Evolutionary conservation across 2,113 vertebrate genomes (phyloP), one percentile per base, ranked within the genome.

Genomic region (Sminthopsis crassicaudata): DNA sequence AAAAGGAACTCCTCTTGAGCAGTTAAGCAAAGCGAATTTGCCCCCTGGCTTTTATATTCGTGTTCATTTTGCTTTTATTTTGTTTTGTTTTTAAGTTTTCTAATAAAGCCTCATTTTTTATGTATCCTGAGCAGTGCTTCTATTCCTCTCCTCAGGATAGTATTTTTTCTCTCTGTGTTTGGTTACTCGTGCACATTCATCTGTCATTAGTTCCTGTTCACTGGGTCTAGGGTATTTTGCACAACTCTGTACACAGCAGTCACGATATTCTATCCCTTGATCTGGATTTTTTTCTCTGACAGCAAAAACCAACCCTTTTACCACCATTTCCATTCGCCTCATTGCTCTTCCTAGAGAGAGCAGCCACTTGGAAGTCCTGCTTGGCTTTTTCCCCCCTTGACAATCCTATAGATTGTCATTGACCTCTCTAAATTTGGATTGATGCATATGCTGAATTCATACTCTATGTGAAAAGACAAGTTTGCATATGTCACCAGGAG

Each of bases 151-250:
- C 94, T 95, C 95, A 90, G 90, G 94, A 97, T 96, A 93, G 96
- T 93, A 91, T 94, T 93, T 93, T 91, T 91, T 93, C 95, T 90
- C 94, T 94, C 90, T 93, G 88, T 95, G 94, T 98, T 97, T 97
- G 97, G 53, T 97, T 97, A 95, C 94, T 76, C 95, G 91, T 94
- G 93, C 91, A 91, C 96, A 93, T 98, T 97, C 97, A 96, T 94
- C 97, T 97, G 0, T 95, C 95, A 93, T 98, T 98, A 97, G 95
- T 94, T 98, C 94, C 96, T 94, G 96, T 95, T 97, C 96, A 95
- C 93, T 92, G 94, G 93, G 67, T 42, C n/a, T n/a, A 97, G 92
- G 95, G 89, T 95, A 92, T 96, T 98, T 96, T 90, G 67, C 67
- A 95, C 93, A 95, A 92, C 84, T 95, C 94, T 95, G 97, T 98